These are phyloP conservation scores for Sinella curviseta DNA, from an alignment of 1,140 invertebrate species.

Conservation along the genomic window DNA sequence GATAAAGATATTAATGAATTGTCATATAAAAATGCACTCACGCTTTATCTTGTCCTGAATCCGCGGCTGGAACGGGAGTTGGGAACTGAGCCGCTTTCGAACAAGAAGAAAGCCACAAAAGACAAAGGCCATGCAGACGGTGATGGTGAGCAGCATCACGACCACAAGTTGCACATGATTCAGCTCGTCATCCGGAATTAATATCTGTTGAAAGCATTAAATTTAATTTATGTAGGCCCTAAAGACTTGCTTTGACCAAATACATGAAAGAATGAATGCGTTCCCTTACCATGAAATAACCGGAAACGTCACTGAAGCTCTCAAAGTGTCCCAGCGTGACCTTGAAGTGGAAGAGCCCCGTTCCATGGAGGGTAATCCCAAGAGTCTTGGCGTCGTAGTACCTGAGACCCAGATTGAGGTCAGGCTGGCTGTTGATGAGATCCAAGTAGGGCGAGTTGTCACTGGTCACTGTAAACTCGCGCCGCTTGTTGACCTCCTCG, in stretches of 20 bases:
- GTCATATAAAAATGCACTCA: background rate
- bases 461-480: constrained; percentile 24
- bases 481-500: constrained; percentile 24
- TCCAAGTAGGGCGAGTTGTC: background rate
- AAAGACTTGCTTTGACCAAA: too few species aligned
- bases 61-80: background rate
- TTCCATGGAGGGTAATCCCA: constrained; percentile 16
- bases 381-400: constrained; percentile 9
- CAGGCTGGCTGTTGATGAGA: background rate
- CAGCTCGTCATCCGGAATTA: background rate
- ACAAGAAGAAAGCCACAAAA: constrained; percentile 6
- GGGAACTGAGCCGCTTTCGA: constrained; percentile 1
- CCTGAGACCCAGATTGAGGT: background rate
- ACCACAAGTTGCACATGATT: constrained; percentile 13
- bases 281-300: constrained; percentile 30
- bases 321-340: constrained; percentile 27
- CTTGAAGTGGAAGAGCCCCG: constrained; percentile 41
- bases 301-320: constrained; percentile 32
- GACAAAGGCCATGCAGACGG: background rate
- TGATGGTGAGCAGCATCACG: constrained; percentile 1
- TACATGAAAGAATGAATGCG: background rate
- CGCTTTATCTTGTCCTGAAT: background rate
- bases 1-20: background rate
- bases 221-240: background rate
- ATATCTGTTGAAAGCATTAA: background rate